These are phyloP conservation scores for Fistularia commersonii DNA, from an alignment of 2,797 vertebrate genomes.

Conservation along the genomic window DNA sequence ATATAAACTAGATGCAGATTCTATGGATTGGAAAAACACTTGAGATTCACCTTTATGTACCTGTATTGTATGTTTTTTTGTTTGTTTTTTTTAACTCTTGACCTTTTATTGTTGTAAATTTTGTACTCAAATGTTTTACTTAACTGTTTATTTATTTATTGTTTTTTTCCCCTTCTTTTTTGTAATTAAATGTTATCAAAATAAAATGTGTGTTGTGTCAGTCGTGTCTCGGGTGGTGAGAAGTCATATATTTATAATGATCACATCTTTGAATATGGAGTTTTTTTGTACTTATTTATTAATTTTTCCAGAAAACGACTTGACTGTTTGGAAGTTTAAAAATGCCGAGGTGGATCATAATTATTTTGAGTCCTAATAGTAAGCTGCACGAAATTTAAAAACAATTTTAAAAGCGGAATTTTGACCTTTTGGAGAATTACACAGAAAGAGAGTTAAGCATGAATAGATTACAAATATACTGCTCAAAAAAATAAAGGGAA, in stretches of 20 bases:
- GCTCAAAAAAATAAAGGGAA: too few species aligned
- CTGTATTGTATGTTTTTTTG: constrained; percentile 8
- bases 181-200: constrained; percentile 68
- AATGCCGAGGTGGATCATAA: too few species aligned
- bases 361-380: too few species aligned
- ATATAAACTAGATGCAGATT: neutral
- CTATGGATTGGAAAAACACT: constrained; percentile 15
- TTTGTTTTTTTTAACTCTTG: neutral
- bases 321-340: too few species aligned
- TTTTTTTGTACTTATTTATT: too few species aligned
- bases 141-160: constrained; percentile 79
- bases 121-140: constrained; percentile 43
- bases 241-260: neutral
- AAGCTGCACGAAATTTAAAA: too few species aligned
- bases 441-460: too few species aligned
- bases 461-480: too few species aligned
- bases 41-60: constrained; percentile 45
- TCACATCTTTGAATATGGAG: too few species aligned
- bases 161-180: constrained; percentile 50
- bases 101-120: constrained; percentile 42
- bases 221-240: constrained; percentile 3
- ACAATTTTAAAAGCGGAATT: too few species aligned
- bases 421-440: too few species aligned
- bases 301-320: too few species aligned
- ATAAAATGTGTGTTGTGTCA: constrained; percentile 28